A percentile compares a stretch with the other conserved stretches of the same genome.
Conservation (phyloP, 2,888 invertebrate species). For the Galerucella pusilla region DNA sequence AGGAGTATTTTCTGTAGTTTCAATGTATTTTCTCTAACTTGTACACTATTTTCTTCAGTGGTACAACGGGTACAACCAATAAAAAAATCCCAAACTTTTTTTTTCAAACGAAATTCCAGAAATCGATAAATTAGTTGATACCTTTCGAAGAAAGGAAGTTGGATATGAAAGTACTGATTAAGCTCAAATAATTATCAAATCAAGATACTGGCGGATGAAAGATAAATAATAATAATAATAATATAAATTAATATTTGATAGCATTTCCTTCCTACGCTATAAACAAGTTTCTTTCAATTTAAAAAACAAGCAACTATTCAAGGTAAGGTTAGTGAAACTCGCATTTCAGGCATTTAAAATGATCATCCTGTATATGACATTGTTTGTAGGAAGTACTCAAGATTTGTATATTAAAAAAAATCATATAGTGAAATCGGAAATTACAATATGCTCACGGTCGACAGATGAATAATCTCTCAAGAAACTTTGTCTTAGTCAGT, state of each 20-base stretch:
- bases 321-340: background rate
- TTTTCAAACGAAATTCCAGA: background rate
- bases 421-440: conserved; percentile 1
- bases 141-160: background rate
- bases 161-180: background rate
- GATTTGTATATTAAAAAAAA: background rate
- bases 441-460: background rate
- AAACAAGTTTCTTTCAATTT: background rate
- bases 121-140: background rate
- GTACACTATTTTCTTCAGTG: too few relatives aligned
- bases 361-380: too few relatives aligned
- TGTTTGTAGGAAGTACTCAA: too few relatives aligned
- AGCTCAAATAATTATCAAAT: background rate
- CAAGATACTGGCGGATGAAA: background rate
- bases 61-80: too few relatives aligned
- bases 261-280: background rate
- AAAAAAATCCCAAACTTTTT: too few relatives aligned
- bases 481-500: background rate
- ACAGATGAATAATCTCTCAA: background rate
- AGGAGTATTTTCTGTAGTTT: too few relatives aligned
- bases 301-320: background rate
- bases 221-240: background rate
- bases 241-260: background rate
- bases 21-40: too few relatives aligned
- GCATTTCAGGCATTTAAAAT: too few relatives aligned